Base-by-base conservation (phyloP, 2,888 invertebrate genomes). In the Neocrepidodera transversa region DNA sequence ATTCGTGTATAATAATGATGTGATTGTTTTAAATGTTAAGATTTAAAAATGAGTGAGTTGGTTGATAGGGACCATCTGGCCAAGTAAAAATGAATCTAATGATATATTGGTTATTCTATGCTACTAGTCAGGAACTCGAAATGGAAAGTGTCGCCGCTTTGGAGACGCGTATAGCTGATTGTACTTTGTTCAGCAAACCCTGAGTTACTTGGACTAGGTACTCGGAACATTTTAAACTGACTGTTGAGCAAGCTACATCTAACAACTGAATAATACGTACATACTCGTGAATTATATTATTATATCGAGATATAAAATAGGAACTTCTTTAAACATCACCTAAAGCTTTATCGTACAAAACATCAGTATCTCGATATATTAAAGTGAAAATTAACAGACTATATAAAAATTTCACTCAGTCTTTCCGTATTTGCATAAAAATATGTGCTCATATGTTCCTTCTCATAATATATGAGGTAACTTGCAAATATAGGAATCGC, bases 391-490 rank as follows among this genome's bases (percentile, higher is more conserved):
- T 80, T 75, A 80, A 80, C 80, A 80, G 79, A 79, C 79, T 79
- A 79, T 79, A 79, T 79, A 79, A 79, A 71, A 79, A 78, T 79
- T 80, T 80, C 80, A 80, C 80, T 81, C 81, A 81, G 81, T 81
- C 81, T 81, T 81, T 80, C 80, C 80, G 80, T 80, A 79, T 80
- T 80, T 80, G 79, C 80, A 79, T 80, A 80, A 80, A 80, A 80
- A 80, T 80, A 80, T 79, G 79, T 80, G 78, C 79, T 79, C 77
- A 78, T 78, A 76, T 77, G 76, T 74, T 73, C 76, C 78, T 56
- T 66, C 66, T 72, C 78, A 73, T 78, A 77, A 78, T 78, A 77
- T 78, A 78, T 74, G 78, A 77, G 76, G 78, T 69, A 69, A 74
- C 69, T 78, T 78, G 78, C 78, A 78, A 78, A 78, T 78, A 77